Evolutionary conservation across 2,797 vertebrate species (phyloP).

Genomic region (Lacerta bilineata): DNA sequence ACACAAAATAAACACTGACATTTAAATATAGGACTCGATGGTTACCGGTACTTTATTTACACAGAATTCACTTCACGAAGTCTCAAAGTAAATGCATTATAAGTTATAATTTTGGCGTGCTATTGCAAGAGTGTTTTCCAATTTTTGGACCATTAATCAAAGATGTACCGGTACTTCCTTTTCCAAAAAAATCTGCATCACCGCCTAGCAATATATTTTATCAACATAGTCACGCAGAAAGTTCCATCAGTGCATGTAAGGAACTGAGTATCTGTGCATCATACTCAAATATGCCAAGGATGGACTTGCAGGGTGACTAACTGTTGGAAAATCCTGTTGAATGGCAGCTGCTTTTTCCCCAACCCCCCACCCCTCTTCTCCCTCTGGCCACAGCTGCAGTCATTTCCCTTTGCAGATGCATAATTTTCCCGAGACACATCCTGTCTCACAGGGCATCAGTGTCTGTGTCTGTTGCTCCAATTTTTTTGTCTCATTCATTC

Average conservation of each 20-base stretch:
- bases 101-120: neutral
- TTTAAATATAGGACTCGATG: neutral
- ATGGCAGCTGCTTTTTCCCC: conserved; percentile 58
- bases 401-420: conserved; percentile 80
- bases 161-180: too few species aligned
- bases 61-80: neutral
- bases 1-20: neutral
- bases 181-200: neutral
- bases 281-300: conserved; percentile 78
- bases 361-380: conserved; percentile 49
- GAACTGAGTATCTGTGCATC: conserved; percentile 68
- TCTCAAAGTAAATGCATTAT: conserved; percentile 6
- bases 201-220: neutral
- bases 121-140: conserved; percentile 32
- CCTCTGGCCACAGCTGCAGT: conserved; percentile 74
- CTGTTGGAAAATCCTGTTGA: conserved; percentile 78
- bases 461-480: conserved; percentile 60
- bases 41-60: neutral
- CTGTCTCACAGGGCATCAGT: conserved; percentile 75
- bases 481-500: conserved; percentile 53
- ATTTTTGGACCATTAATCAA: conserved; percentile 12
- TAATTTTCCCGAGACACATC: conserved; percentile 78
- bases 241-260: conserved; percentile 36
- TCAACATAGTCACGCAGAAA: conserved; percentile 10
- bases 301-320: conserved; percentile 78